phyloP scores from a whole-genome alignment of 30 jellyfish, hydroid and myxozoan genomes.

The Hydra vulgaris region DNA sequence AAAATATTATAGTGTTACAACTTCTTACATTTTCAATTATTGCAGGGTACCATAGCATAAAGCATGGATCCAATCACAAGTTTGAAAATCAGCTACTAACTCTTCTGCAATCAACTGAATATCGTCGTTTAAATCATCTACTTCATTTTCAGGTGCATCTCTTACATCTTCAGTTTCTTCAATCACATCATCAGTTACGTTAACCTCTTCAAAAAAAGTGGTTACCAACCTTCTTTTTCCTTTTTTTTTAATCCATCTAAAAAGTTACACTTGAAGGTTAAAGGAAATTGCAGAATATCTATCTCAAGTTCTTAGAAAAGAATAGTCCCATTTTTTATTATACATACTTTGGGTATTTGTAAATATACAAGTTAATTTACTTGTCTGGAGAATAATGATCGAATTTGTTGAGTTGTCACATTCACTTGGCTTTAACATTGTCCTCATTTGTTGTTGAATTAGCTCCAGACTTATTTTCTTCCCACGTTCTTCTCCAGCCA shows the following conservation, averaged over 20 bases:
- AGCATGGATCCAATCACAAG: neutral
- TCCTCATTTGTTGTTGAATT: no score
- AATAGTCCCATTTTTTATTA: neutral
- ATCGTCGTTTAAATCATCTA: neutral
- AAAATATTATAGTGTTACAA: neutral
- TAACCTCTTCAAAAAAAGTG: neutral
- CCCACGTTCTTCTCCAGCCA: no score
- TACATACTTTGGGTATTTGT: no score
- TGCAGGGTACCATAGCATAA: neutral
- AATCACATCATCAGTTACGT: neutral
- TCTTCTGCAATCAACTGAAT: neutral
- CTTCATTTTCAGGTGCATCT: neutral
- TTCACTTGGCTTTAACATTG: no score
- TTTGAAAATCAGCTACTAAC: neutral
- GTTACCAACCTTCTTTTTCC: neutral
- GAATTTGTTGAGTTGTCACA: no score
- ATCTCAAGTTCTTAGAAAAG: neutral
- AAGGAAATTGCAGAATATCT: neutral
- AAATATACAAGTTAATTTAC: no score
- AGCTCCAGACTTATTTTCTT: no score
- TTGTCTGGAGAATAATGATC: no score
- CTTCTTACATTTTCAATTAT: neutral
- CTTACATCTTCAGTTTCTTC: neutral
- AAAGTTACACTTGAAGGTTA: neutral
- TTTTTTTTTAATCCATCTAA: neutral